Evolutionary conservation across 2,888 invertebrate genomes (phyloP), one percentile per base, ranked within the genome.

Genomic region (Hemithea aestivaria): DNA sequence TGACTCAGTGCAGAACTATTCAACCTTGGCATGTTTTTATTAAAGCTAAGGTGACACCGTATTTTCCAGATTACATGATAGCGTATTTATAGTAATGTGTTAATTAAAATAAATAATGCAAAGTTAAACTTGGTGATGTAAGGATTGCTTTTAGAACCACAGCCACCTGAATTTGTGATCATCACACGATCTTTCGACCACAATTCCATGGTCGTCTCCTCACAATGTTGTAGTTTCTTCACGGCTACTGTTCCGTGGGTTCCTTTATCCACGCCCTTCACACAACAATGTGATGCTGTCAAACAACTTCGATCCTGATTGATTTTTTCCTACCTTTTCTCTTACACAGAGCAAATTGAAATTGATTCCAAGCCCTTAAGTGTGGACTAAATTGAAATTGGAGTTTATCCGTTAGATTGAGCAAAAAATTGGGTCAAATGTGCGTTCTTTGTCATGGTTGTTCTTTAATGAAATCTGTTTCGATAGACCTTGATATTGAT

Each of bases 271-370:
- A 82, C 78, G 84, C 67, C 73, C 75, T 74, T 84, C 84, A 62
- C 38, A 43, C 43, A 44, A 87, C 83, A 87, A 87, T 71, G 54
- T 53, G 24, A 42, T 41, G 58, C 78, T 85, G 87, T 84, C 87
- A 81, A 78, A 73, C 69, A 58, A 65, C 47, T 54, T 62, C 73
- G 64, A 65, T 72, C 80, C 82, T 82, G 83, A 85, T 84, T 82
- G 82, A 85, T 84, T 85, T 85, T 81, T 81, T 83, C 65, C 56
- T 47, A 55, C 62, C 68, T 73, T 79, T 73, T 53, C 57, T 50
- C 40, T 62, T 58, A 66, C 62, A 52, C 54, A 62, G 45, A 62
- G 65, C 73, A 79, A 78, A 83, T 81, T 80, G 77, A 82, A 81
- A 82, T 71, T 59, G 69, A 75, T 71, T 73, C 66, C 60, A 49